Conservation (phyloP, 2,888 invertebrate genomes). For the Lepidochitona cinerea region DNA sequence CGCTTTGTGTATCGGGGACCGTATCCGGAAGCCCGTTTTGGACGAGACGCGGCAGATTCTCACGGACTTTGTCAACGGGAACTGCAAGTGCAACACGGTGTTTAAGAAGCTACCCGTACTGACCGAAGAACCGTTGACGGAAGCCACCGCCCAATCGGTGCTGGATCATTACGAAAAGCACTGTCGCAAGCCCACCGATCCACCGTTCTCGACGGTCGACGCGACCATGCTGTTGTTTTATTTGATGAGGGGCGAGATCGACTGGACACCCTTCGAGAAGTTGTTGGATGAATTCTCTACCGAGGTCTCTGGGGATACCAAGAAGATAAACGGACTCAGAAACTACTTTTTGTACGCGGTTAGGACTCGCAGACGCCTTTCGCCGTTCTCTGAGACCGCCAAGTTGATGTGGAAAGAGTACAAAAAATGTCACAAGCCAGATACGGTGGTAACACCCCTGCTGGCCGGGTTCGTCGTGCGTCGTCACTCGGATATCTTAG, state of each 20-base stretch:
- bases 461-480: neutral
- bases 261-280: neutral
- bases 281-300: neutral
- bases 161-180: neutral
- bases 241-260: neutral
- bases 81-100: neutral
- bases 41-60: neutral
- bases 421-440: neutral
- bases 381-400: neutral
- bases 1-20: neutral
- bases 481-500: neutral
- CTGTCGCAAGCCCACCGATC: neutral
- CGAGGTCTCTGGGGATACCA: neutral
- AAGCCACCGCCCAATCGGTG: neutral
- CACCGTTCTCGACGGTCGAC: neutral
- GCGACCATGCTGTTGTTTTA: neutral
- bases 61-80: neutral
- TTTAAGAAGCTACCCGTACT: neutral
- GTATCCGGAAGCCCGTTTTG: neutral
- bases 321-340: neutral
- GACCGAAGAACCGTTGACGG: neutral
- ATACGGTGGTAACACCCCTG: neutral
- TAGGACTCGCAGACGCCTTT: neutral
- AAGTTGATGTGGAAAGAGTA: neutral
- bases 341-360: neutral